A percentile compares a stretch with the other conserved stretches of the same genome.
Conservation (phyloP, 2,797 vertebrate species). For the Graptemys geographica region DNA sequence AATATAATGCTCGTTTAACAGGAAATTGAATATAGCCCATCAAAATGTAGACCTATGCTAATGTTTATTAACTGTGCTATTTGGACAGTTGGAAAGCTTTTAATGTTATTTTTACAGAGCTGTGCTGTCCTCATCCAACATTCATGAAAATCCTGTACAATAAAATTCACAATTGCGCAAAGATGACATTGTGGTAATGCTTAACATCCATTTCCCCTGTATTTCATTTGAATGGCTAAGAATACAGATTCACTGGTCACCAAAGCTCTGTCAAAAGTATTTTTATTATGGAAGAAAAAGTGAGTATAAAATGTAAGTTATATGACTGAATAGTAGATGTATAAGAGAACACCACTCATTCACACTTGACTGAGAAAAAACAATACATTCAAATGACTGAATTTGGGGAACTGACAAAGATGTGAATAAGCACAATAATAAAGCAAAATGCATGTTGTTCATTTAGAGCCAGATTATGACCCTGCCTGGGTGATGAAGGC, state of each 20-base stretch:
- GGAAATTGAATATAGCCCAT: slow-evolving; percentile 68
- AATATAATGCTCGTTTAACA: slow-evolving; percentile 61
- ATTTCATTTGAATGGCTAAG: neutral
- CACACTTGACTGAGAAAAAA: neutral
- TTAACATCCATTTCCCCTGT: neutral
- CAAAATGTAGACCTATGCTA: slow-evolving; percentile 34
- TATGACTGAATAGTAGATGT: neutral
- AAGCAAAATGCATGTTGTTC: neutral
- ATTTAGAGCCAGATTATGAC: fast-evolving
- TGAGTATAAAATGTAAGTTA: neutral
- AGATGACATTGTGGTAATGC: neutral
- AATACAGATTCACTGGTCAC: neutral
- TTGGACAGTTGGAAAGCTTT: slow-evolving; percentile 47
- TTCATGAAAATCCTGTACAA: neutral
- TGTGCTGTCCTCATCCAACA: slow-evolving; percentile 13
- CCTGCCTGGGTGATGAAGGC: no score
- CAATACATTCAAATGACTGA: neutral
- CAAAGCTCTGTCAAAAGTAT: neutral
- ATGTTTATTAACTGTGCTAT: slow-evolving; percentile 50
- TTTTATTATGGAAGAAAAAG: neutral
- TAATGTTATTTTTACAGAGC: slow-evolving; percentile 49
- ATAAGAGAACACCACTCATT: fast-evolving
- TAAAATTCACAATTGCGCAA: neutral
- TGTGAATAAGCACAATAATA: neutral
- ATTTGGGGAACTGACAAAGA: neutral